Evolutionary conservation across 2,113 vertebrate genomes (phyloP).

Genomic region (Nibea albiflora): DNA sequence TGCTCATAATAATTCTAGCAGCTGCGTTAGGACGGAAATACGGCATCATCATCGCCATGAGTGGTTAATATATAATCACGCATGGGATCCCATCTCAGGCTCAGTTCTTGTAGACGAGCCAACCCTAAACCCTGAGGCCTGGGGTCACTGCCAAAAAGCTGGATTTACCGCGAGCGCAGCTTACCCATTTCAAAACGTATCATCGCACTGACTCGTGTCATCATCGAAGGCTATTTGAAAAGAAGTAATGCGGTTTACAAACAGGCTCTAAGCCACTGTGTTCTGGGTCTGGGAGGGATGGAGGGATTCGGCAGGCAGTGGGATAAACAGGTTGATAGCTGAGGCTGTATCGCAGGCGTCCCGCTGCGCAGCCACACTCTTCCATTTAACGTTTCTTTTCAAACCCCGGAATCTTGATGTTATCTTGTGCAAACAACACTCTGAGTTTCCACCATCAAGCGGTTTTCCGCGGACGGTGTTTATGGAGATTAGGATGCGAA

Average conservation of each 20-base stretch:
- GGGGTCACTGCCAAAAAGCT: slow-evolving; percentile 53
- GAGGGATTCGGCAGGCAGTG: slow-evolving; percentile 1
- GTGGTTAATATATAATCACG: slow-evolving; percentile 49
- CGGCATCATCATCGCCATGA: slow-evolving; percentile 40
- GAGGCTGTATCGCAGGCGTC: slow-evolving; percentile 38
- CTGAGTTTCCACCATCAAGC: slow-evolving; percentile 34
- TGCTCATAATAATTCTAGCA: slow-evolving; percentile 6
- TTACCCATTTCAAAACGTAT: slow-evolving; percentile 61
- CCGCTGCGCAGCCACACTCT: slow-evolving; percentile 33
- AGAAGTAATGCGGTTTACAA: slow-evolving; percentile 56
- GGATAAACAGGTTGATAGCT: slow-evolving; percentile 48
- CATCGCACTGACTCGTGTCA: slow-evolving; percentile 51
- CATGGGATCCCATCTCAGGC: slow-evolving; percentile 45
- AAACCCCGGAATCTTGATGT: slow-evolving; percentile 42
- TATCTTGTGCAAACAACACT: slow-evolving; percentile 39
- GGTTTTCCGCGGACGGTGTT: slow-evolving; percentile 49
- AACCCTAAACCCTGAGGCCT: slow-evolving; percentile 47
- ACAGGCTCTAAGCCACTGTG: slow-evolving; percentile 38
- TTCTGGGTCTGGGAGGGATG: slow-evolving; percentile 13
- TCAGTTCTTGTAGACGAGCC: slow-evolving; percentile 42
- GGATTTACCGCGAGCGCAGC: slow-evolving; percentile 61
- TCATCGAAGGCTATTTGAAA: slow-evolving; percentile 59
- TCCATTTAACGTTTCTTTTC: slow-evolving; percentile 29
- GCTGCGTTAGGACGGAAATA: slow-evolving; percentile 10
- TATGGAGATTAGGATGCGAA: slow-evolving; percentile 60